A percentile compares a stretch with the other conserved stretches of the same genome.
Conservation (phyloP, 2,888 invertebrate species). For the Aphodius sticticus region DNA sequence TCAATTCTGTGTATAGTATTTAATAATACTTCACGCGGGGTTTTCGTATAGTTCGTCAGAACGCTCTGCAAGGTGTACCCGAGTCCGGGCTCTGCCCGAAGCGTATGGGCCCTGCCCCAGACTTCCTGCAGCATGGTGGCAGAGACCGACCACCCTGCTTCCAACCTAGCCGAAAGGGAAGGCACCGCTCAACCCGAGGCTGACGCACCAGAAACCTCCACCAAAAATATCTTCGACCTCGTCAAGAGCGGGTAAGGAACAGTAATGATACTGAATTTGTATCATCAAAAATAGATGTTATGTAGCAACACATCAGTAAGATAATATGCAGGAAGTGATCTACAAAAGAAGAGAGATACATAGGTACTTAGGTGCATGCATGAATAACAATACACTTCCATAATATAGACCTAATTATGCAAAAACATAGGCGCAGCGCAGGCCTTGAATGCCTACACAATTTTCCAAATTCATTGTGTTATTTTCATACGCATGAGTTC, state of each 20-base stretch:
- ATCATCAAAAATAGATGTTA: neutral
- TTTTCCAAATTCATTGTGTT: no score
- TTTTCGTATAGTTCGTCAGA: conserved; percentile 48
- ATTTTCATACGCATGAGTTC: no score
- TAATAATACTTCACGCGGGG: conserved; percentile 39
- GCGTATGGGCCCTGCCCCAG: conserved; percentile 87
- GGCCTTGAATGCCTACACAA: no score
- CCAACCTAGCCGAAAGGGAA: conserved; percentile 61
- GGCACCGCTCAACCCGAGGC: conserved; percentile 60
- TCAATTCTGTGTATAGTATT: conserved; percentile 39
- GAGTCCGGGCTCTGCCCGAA: conserved; percentile 89
- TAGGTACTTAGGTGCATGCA: no score
- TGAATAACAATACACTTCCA: no score
- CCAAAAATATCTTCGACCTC: conserved; percentile 78
- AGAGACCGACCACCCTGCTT: conserved; percentile 67
- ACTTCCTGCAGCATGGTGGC: conserved; percentile 82
- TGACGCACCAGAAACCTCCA: conserved; percentile 61
- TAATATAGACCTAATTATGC: no score
- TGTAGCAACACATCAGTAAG: no score
- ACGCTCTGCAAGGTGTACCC: conserved; percentile 72
- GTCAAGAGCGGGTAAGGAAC: conserved; percentile 79
- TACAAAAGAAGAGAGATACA: no score
- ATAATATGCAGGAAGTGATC: no score
- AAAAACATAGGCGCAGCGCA: no score
- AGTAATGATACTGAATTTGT: neutral